Evolutionary conservation across 53 echinoderm and acorn worm genomes (phyloP).

Genomic region (Glandiceps talaboti): DNA sequence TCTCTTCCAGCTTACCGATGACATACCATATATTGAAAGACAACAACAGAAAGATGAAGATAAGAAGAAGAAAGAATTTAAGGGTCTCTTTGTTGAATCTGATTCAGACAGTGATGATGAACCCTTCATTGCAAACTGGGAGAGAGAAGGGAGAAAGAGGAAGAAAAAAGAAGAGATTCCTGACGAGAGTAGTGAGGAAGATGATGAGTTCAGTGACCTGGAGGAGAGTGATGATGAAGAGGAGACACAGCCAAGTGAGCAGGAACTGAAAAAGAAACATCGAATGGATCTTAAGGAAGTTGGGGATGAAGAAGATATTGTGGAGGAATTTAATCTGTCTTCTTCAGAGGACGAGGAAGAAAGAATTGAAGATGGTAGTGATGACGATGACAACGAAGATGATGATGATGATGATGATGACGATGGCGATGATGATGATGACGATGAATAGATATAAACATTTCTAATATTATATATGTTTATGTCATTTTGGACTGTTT

Average conservation of each 20-base stretch:
- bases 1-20: too few species aligned
- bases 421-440: too few species aligned
- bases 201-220: slow-evolving; percentile 20
- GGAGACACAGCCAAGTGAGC: slow-evolving; percentile 15
- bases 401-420: slow-evolving; percentile 1
- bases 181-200: slow-evolving; percentile 25
- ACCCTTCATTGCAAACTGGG: slow-evolving; percentile 49
- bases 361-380: background rate
- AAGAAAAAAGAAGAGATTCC: background rate
- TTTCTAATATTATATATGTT: too few species aligned
- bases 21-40: slow-evolving; percentile 25
- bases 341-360: slow-evolving; percentile 50
- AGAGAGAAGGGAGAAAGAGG: slow-evolving; percentile 34
- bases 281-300: slow-evolving; percentile 18
- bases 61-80: slow-evolving; percentile 52
- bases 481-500: too few species aligned
- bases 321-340: slow-evolving; percentile 71
- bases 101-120: slow-evolving; percentile 73
- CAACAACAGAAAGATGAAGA: slow-evolving; percentile 32
- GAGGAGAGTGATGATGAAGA: slow-evolving; percentile 7
- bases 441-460: too few species aligned
- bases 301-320: slow-evolving; percentile 55
- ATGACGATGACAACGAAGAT: slow-evolving; percentile 18
- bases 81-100: slow-evolving; percentile 38
- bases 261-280: slow-evolving; percentile 20